These are phyloP conservation scores for Arvicanthis niloticus DNA, from an alignment of 2,113 vertebrate genomes.

Conservation along the genomic window DNA sequence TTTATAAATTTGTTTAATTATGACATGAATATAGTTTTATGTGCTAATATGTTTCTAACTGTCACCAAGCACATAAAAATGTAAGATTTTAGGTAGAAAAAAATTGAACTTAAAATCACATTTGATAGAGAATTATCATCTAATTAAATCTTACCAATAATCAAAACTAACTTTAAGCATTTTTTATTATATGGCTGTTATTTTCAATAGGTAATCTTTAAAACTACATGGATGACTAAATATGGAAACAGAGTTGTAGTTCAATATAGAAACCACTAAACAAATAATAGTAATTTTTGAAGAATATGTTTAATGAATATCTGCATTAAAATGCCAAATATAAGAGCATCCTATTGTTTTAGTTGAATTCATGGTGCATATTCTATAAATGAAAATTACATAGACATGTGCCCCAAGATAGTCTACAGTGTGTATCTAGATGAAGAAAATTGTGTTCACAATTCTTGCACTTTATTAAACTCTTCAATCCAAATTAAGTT, in stretches of 20 bases:
- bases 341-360: background rate
- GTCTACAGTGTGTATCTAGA: background rate
- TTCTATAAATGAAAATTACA: background rate
- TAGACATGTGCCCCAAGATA: background rate
- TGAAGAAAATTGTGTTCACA: background rate
- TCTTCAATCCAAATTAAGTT: background rate
- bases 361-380: background rate
- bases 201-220: background rate
- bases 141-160: conserved; percentile 27
- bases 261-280: background rate
- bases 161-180: conserved; percentile 28
- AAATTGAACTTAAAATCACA: background rate
- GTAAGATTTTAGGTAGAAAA: background rate
- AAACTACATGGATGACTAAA: background rate
- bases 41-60: conserved; percentile 1
- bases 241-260: background rate
- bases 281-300: background rate
- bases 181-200: background rate
- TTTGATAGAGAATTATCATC: background rate
- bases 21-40: conserved; percentile 17
- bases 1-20: conserved; percentile 3
- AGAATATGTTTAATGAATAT: background rate
- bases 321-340: background rate
- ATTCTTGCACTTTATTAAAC: conserved; percentile 14
- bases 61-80: background rate